Evolutionary conservation across 1,140 invertebrate genomes (phyloP), one percentile per base, ranked within the genome.

Genomic region (Cardiocondyla obscurior): DNA sequence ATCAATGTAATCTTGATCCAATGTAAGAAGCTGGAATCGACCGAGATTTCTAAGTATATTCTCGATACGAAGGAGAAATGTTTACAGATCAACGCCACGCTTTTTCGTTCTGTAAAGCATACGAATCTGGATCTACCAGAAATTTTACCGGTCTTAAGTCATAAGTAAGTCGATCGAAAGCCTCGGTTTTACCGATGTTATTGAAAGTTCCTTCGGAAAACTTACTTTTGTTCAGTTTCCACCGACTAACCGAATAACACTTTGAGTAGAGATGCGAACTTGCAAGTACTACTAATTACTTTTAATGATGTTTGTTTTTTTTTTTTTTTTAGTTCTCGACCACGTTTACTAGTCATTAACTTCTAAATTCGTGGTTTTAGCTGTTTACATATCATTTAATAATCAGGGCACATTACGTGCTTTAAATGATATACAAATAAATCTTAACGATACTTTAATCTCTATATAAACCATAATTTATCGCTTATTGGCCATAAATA

Each of bases 271-370:
- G 30, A 65, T 14, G 44, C 36, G 14, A 77, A 74, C 39, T 30
- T 60, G 12, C 53, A 33, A 77, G 44, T 64, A 33, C 42, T 49
- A 36, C 25, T 77, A 77, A 77, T 77, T 64, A 44, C 30, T 39
- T 28, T 33, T 77, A 46, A 72, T 57, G 33, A 64, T 44, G 25
- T 53, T 77, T 65, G 39, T 76, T 64, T 76, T 30, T 65, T 65
- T 46, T 65, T 46, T 14, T 25, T 51, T 64, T 55, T 55, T 28
- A 16, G 39, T 33, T 36, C 44, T 51, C 42, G 22, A 36, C 8
- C 16, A 62, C 4, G 22, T 44, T 12, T 64, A 55, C n/a, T 33
- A 28, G n/a, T 10, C 22, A 16, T 72, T 44, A 76, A 51, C 25
- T 19, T 46, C 2, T 19, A 8, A 10, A 25, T 51, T 2, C 51